These are phyloP conservation scores for Rallus limicola DNA, from an alignment of 2,113 vertebrate species.

Conservation along the genomic window DNA sequence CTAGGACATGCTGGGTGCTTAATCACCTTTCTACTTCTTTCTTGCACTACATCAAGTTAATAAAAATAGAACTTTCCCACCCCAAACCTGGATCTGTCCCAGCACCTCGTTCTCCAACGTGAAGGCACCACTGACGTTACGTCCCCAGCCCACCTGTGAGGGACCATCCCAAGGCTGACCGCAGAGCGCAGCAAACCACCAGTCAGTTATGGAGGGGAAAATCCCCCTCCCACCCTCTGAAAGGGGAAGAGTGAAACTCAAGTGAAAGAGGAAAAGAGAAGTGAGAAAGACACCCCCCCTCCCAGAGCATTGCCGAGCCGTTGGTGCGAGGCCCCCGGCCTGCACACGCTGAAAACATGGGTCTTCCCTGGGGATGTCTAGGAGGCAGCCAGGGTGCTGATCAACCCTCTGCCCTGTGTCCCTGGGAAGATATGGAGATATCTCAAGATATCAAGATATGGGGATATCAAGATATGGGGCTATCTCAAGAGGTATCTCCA, in stretches of 20 bases:
- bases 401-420: not conserved
- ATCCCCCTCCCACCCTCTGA: not conserved
- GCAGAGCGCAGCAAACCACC: not conserved
- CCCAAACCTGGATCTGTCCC: not conserved
- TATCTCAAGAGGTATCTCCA: no score
- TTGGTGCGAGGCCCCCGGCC: fast-evolving
- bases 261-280: not conserved
- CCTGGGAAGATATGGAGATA: not conserved
- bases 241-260: not conserved
- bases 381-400: no score
- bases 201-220: not conserved
- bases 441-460: no score
- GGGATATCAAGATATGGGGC: no score
- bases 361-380: no score
- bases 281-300: not conserved
- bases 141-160: no score
- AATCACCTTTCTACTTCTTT: no score
- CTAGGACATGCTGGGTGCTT: not conserved
- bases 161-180: fast-evolving
- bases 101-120: not conserved
- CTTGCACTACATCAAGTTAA: not conserved
- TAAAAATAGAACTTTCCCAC: not conserved
- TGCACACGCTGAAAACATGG: not conserved
- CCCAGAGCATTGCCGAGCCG: fast-evolving
- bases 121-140: not conserved